A percentile compares a stretch with the other conserved stretches of the same genome.
Conservation (phyloP, 2,113 vertebrate species). For the Dasypus novemcinctus region DNA sequence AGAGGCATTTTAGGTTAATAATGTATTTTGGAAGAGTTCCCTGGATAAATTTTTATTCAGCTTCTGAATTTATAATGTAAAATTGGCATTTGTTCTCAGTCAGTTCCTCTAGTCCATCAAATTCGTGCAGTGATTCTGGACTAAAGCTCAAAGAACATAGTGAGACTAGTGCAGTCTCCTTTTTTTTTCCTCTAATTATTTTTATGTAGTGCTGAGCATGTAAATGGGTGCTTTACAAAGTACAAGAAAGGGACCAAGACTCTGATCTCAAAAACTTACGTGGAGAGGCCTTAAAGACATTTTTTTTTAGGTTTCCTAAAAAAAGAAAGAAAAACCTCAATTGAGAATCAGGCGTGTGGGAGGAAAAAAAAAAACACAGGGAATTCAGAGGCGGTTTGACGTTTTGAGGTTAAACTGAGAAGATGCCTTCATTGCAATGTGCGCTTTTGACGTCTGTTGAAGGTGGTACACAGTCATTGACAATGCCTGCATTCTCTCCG, state of each 20-base stretch:
- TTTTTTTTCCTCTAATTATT: conserved; percentile 7
- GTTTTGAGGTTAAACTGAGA: conserved; percentile 80
- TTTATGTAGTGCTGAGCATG: not conserved
- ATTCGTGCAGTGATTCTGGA: not conserved
- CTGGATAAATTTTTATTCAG: not conserved
- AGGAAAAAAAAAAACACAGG: not conserved
- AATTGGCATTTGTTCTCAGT: not conserved
- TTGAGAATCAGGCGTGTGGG: conserved; percentile 29
- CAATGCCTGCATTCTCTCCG: conserved; percentile 59
- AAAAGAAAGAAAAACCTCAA: conserved; percentile 34
- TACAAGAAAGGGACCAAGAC: not conserved
- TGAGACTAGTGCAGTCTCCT: not conserved
- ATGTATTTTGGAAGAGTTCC: not conserved
- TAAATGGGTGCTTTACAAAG: conserved; percentile 34
- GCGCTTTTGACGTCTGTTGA: conserved; percentile 63
- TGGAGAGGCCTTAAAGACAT: not conserved
- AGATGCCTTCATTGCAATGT: conserved; percentile 58
- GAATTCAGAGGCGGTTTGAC: conserved; percentile 69
- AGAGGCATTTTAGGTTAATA: not conserved
- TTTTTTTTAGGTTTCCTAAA: not conserved
- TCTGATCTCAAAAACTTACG: conserved; percentile 24
- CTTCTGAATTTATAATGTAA: conserved; percentile 18
- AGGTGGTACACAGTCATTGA: conserved; percentile 65
- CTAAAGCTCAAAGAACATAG: not conserved
- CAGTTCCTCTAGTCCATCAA: not conserved